Conservation (phyloP, 2,113 vertebrate genomes). For the Phalacrocorax aristotelis region DNA sequence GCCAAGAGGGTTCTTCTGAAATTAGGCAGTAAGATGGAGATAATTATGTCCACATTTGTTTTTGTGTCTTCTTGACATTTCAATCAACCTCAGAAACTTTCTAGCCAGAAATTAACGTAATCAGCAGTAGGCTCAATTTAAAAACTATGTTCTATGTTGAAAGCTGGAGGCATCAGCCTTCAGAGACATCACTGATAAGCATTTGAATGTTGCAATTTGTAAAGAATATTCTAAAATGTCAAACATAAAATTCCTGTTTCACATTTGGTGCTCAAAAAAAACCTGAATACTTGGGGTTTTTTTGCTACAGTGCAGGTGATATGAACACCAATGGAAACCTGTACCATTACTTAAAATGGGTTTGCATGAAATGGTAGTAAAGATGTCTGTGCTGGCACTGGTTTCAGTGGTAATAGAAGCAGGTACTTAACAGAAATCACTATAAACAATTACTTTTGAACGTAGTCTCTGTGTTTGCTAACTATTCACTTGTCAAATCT, state of each 20-base stretch:
- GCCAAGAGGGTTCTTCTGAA: background rate
- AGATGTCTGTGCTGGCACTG: background rate
- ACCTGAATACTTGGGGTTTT: background rate
- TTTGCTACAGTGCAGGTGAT: background rate
- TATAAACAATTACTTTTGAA: background rate
- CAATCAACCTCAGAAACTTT: background rate
- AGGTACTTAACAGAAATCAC: background rate
- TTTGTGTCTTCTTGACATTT: background rate
- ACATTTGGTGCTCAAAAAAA: background rate
- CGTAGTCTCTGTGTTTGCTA: background rate
- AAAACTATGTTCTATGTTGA: constrained; percentile 22
- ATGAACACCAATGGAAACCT: background rate
- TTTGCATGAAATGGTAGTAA: background rate
- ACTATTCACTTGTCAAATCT: background rate
- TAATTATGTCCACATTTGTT: background rate
- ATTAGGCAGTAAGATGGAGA: background rate
- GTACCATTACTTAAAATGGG: background rate
- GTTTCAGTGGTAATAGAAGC: background rate
- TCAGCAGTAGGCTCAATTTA: background rate
- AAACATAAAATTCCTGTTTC: background rate
- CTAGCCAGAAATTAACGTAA: background rate
- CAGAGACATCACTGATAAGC: background rate
- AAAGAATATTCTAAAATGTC: background rate
- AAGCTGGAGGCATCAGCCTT: background rate
- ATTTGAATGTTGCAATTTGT: background rate